Evolutionary conservation across 2,797 vertebrate genomes (phyloP).

Genomic region (Brachymystax lenok): DNA sequence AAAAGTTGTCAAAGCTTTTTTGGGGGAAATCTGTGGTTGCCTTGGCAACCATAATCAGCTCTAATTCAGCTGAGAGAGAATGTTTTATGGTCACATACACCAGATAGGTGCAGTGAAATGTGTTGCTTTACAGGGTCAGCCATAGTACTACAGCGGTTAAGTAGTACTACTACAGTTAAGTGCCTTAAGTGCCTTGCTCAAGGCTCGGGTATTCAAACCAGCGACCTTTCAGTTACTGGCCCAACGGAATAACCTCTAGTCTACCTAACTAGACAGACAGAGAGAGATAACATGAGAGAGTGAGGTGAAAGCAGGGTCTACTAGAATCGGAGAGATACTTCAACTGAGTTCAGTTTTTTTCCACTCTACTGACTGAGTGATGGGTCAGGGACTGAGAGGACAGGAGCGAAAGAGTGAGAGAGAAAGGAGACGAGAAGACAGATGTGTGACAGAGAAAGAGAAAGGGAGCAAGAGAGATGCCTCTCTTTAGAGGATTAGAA

Average conservation of each 20-base stretch:
- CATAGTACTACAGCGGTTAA: too few relatives aligned
- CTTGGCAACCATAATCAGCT: too few relatives aligned
- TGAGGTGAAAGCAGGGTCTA: constrained; percentile 18
- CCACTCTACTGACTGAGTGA: neutral
- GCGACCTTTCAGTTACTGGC: too few relatives aligned
- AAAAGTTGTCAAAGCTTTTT: neutral
- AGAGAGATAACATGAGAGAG: constrained; percentile 26
- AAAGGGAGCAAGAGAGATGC: neutral
- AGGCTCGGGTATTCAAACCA: too few relatives aligned
- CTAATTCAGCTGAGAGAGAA: neutral
- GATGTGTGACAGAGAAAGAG: neutral
- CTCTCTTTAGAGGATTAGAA: neutral
- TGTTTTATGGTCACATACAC: constrained; percentile 50
- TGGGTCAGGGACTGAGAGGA: constrained; percentile 12
- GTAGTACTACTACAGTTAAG: too few relatives aligned
- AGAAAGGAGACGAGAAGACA: constrained; percentile 25
- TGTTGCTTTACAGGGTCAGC: too few relatives aligned
- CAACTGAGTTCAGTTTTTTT: neutral
- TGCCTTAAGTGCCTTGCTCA: too few relatives aligned
- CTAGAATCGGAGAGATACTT: constrained; percentile 8
- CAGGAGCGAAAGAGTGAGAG: constrained; percentile 10
- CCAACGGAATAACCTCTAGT: constrained; percentile 38
- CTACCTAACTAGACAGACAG: constrained; percentile 3
- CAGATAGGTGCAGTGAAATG: too few relatives aligned
- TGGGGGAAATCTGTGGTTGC: neutral